A percentile compares a stretch with the other conserved stretches of the same genome.
Conservation (phyloP, 2,113 vertebrate genomes). For the Bucco capensis region DNA sequence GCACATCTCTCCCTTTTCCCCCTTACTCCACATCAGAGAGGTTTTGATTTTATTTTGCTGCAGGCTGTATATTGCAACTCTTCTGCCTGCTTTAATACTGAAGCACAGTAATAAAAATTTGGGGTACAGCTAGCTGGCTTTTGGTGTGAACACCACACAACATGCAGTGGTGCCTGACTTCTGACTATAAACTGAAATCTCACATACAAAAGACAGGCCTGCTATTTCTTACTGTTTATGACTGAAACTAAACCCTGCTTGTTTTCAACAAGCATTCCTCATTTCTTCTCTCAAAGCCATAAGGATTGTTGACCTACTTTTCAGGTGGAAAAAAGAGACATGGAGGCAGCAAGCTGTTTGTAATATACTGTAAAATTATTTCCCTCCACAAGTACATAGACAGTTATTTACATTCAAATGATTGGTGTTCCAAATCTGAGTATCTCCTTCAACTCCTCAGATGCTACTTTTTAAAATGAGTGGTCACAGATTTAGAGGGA, state of each 20-base stretch:
- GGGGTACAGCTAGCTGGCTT: background rate
- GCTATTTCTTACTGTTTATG: background rate
- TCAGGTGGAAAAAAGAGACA: constrained; percentile 20
- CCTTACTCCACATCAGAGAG: background rate
- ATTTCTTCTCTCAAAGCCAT: constrained; percentile 10
- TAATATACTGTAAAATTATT: constrained; percentile 1
- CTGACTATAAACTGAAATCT: background rate
- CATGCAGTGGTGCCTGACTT: background rate
- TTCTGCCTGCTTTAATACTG: background rate
- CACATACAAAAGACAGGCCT: background rate
- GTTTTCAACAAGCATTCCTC: background rate
- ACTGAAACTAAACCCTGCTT: background rate
- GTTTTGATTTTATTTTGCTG: background rate
- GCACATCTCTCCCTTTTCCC: background rate
- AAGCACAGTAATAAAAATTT: background rate
- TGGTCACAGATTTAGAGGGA: background rate
- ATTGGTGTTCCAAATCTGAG: background rate
- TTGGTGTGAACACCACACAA: background rate
- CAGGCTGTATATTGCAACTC: background rate
- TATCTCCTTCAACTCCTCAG: background rate
- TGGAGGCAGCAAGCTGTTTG: background rate
- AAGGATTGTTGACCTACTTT: constrained; percentile 60
- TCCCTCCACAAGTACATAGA: background rate
- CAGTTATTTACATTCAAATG: background rate
- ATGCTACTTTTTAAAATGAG: background rate